Evolutionary conservation across 2,113 vertebrate species (phyloP).

Genomic region (Hypanus sabinus): DNA sequence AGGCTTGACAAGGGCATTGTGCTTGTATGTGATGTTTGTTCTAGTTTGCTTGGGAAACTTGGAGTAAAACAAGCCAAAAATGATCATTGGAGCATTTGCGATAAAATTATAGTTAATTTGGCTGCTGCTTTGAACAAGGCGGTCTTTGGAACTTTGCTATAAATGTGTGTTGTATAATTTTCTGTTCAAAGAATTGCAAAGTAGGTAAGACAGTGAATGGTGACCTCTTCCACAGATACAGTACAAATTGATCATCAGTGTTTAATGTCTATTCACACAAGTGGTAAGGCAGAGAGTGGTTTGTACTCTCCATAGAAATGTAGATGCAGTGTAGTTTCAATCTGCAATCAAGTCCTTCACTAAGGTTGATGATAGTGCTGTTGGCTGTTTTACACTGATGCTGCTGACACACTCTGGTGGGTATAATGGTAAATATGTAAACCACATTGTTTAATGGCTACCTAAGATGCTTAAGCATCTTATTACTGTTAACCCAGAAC

Average conservation of each 20-base stretch:
- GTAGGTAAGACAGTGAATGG: not conserved
- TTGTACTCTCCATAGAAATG: not conserved
- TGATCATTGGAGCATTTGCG: not conserved
- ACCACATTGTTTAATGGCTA: no score
- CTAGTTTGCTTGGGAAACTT: not conserved
- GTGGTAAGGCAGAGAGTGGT: not conserved
- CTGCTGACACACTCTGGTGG: no score
- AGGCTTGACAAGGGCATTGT: not conserved
- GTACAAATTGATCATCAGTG: not conserved
- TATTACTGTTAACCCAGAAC: no score
- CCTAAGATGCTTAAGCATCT: no score
- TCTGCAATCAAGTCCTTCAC: not conserved
- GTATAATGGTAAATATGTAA: no score
- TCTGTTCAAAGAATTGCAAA: not conserved
- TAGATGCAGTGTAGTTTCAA: not conserved
- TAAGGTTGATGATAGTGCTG: no score
- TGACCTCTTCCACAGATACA: not conserved
- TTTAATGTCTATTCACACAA: not conserved
- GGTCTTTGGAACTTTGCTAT: not conserved
- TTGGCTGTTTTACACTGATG: no score
- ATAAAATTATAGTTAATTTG: not conserved
- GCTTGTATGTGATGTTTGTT: not conserved
- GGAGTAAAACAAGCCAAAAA: not conserved
- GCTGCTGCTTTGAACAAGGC: not conserved
- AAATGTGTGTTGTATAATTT: not conserved